Evolutionary conservation across 1,140 invertebrate species (phyloP).

Genomic region (Drosophila pandora): DNA sequence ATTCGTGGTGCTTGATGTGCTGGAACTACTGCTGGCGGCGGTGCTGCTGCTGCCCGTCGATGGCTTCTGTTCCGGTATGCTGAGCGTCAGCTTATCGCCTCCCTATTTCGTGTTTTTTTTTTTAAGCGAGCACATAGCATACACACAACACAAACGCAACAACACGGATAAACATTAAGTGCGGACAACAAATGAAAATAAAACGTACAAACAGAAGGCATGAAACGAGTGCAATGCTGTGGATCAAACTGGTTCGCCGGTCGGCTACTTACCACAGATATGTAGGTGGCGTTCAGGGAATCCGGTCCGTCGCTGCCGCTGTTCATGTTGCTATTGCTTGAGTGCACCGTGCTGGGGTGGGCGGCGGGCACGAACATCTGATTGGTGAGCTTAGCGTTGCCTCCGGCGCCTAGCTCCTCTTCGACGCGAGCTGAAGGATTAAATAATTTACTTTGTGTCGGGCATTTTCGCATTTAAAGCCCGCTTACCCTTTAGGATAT

Average conservation of each 20-base stretch:
- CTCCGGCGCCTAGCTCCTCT: conserved; percentile 85
- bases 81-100: conserved; percentile 90
- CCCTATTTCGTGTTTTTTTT: conserved; percentile 84
- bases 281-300: conserved; percentile 86
- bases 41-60: conserved; percentile 33
- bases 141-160: conserved; percentile 77
- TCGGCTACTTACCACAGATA: conserved; percentile 89
- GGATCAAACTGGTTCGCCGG: conserved; percentile 63
- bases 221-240: conserved; percentile 73
- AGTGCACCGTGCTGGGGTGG: conserved; percentile 53
- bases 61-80: conserved; percentile 85
- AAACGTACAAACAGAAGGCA: conserved; percentile 73
- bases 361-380: conserved; percentile 85
- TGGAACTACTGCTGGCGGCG: conserved; percentile 47
- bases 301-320: conserved; percentile 79
- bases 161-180: conserved; percentile 61
- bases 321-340: conserved; percentile 57
- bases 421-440: conserved; percentile 85
- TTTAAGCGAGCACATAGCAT: conserved; percentile 61
- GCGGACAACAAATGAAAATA: conserved; percentile 73
- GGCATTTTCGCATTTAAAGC: not conserved
- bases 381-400: conserved; percentile 85
- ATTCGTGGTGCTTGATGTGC: conserved; percentile 43
- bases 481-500: conserved; percentile 93
- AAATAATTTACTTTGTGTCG: not conserved